Evolutionary conservation across 2,113 vertebrate genomes (phyloP).

Genomic region (Catharus fuscescens): DNA sequence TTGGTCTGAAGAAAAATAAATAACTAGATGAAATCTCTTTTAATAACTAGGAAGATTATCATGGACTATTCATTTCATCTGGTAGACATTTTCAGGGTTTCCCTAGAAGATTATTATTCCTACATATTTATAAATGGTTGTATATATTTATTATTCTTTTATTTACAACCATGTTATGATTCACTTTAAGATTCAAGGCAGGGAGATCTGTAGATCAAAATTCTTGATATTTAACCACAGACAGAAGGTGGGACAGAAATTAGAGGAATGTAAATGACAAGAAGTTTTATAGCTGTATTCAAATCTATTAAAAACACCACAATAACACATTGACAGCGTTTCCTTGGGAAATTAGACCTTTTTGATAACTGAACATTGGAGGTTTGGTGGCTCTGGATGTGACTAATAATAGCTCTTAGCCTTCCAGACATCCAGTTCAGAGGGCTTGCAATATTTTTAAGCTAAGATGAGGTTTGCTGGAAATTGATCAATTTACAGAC

Average conservation of each 20-base stretch:
- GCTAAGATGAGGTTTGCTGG: background rate
- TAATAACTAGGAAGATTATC: constrained; percentile 41
- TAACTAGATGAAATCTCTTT: constrained; percentile 38
- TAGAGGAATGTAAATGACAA: background rate
- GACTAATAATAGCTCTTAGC: background rate
- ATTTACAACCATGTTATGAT: background rate
- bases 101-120: background rate
- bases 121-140: background rate
- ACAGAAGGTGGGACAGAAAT: accelerated
- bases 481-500: background rate
- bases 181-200: background rate
- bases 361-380: background rate
- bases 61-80: background rate
- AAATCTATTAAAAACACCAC: background rate
- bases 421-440: background rate
- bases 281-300: background rate
- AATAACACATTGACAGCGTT: background rate
- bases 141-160: background rate
- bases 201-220: background rate
- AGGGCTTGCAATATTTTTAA: background rate
- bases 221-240: background rate
- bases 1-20: constrained; percentile 40
- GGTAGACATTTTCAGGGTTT: background rate
- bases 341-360: background rate
- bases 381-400: background rate